These are phyloP conservation scores for Lithophane socia DNA, from an alignment of 2,888 invertebrate species.

Conservation along the genomic window DNA sequence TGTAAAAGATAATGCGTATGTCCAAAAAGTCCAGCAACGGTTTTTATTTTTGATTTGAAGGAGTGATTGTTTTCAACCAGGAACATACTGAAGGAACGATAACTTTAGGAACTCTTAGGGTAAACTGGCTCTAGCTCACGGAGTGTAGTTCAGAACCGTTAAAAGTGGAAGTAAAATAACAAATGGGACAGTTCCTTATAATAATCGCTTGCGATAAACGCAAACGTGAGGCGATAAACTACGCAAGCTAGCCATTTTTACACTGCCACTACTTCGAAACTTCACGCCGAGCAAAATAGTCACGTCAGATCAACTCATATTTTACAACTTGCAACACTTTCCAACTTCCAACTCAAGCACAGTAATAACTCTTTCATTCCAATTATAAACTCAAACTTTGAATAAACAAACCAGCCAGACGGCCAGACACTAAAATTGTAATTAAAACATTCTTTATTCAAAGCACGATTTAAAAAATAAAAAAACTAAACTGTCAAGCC, in stretches of 20 bases:
- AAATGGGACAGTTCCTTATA: slow-evolving; percentile 47
- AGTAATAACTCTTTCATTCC: slow-evolving; percentile 51
- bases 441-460: slow-evolving; percentile 58
- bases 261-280: slow-evolving; percentile 50
- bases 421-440: slow-evolving; percentile 49
- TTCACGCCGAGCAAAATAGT: slow-evolving; percentile 50
- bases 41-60: neutral
- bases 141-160: neutral
- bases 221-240: slow-evolving; percentile 54
- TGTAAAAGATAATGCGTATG: neutral
- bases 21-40: neutral
- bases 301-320: slow-evolving; percentile 64
- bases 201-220: slow-evolving; percentile 54
- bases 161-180: slow-evolving; percentile 35
- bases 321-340: slow-evolving; percentile 59
- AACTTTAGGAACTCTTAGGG: neutral
- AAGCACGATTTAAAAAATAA: slow-evolving; percentile 33
- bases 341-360: slow-evolving; percentile 41
- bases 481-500: slow-evolving; percentile 52
- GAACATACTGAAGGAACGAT: neutral
- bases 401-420: slow-evolving; percentile 53
- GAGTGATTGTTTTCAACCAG: neutral
- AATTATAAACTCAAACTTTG: slow-evolving; percentile 48
- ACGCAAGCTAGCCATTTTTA: slow-evolving; percentile 57
- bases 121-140: too few species aligned